Evolutionary conservation across 2,797 vertebrate species (phyloP).

Genomic region (Gymnodraco acuticeps): DNA sequence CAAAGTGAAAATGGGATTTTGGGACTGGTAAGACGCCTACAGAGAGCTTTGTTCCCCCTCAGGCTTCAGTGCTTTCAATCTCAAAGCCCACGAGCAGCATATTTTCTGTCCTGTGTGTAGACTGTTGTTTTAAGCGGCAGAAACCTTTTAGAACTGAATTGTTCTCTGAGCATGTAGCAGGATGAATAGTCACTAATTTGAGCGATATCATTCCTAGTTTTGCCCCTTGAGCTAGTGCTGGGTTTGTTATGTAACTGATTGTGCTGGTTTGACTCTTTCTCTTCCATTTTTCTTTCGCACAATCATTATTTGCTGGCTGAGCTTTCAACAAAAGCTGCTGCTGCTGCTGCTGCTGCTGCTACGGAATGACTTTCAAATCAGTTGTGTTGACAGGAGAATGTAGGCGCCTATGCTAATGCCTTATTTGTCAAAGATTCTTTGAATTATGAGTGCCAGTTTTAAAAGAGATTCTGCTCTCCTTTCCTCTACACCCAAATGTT

Average conservation of each 20-base stretch:
- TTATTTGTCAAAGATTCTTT: constrained; percentile 61
- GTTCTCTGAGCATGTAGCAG: constrained; percentile 13
- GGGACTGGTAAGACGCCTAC: constrained; percentile 91
- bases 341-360: constrained; percentile 34
- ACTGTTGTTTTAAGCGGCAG: constrained; percentile 4
- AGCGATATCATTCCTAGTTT: constrained; percentile 31
- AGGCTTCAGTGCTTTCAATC: constrained; percentile 25
- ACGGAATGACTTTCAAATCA: constrained; percentile 52
- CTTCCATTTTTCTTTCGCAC: constrained; percentile 45
- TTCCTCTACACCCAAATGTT: constrained; percentile 14
- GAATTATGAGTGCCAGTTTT: constrained; percentile 54
- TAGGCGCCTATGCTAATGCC: constrained; percentile 54
- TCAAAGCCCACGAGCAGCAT: constrained; percentile 31
- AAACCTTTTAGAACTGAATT: constrained; percentile 25
- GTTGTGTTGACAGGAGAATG: constrained; percentile 59
- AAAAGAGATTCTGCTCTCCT: constrained; percentile 17
- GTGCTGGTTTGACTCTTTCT: constrained; percentile 56
- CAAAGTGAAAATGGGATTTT: constrained; percentile 99
- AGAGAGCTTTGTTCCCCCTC: constrained; percentile 3
- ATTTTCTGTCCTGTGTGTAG: constrained; percentile 18
- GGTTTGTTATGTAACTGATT: constrained; percentile 60
- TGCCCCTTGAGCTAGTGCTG: constrained; percentile 34
- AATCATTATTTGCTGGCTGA: constrained; percentile 60
- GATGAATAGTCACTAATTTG: constrained; percentile 41
- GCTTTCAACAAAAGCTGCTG: constrained; percentile 53